Evolutionary conservation across 2,797 vertebrate genomes (phyloP).

Genomic region (Sitta carolinensis): DNA sequence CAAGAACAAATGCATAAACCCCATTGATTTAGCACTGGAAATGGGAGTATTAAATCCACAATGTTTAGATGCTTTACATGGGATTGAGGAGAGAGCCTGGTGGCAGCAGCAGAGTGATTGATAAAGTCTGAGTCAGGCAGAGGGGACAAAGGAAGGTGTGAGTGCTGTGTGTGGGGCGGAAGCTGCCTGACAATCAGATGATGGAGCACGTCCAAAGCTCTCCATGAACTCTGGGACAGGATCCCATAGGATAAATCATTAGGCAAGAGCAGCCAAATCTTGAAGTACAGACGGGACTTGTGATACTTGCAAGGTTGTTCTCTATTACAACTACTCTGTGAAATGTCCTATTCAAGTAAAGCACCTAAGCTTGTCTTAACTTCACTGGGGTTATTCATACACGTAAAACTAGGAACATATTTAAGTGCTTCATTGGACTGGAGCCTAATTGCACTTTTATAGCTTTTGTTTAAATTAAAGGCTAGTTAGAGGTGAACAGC

Average conservation of each 20-base stretch:
- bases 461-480: conserved; percentile 57
- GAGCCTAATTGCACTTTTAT: conserved; percentile 45
- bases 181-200: not conserved
- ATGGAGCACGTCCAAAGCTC: not conserved
- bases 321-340: not conserved
- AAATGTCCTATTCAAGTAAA: not conserved
- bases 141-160: conserved; percentile 36
- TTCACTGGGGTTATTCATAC: conserved; percentile 4
- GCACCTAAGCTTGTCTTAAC: not conserved
- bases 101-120: not conserved
- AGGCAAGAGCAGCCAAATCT: not conserved
- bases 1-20: conserved; percentile 69
- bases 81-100: not conserved
- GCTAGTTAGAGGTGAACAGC: conserved; percentile 48
- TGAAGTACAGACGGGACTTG: not conserved
- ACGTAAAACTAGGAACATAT: conserved; percentile 15
- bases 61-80: conserved; percentile 28
- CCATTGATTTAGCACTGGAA: conserved; percentile 55
- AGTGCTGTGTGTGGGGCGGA: accelerated
- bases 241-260: not conserved
- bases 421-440: conserved; percentile 51
- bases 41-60: conserved; percentile 43
- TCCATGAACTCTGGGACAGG: not conserved
- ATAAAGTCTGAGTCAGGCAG: not conserved
- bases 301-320: not conserved